Evolutionary conservation across 2,888 invertebrate species (phyloP).

Genomic region (Cantharis flavilabris): DNA sequence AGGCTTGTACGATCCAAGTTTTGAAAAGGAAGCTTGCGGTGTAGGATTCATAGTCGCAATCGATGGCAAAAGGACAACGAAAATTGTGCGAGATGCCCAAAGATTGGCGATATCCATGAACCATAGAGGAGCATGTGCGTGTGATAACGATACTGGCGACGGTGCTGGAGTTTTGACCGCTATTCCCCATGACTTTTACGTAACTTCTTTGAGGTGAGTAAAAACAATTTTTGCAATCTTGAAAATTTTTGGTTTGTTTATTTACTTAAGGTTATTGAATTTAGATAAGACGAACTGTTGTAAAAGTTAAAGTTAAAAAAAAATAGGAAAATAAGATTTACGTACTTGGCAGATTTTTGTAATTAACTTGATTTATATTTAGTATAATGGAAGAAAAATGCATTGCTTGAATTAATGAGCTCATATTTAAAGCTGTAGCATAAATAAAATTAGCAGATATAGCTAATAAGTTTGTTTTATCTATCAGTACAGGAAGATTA

Average conservation of each 20-base stretch:
- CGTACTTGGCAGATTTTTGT: neutral
- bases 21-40: constrained; percentile 97
- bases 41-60: constrained; percentile 99
- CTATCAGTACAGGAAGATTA: neutral
- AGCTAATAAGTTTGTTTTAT: neutral
- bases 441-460: neutral
- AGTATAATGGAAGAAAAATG: neutral
- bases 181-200: constrained; percentile 94
- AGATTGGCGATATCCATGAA: constrained; percentile 96
- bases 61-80: constrained; percentile 91
- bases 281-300: neutral
- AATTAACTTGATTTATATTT: neutral
- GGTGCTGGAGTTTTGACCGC: constrained; percentile 97
- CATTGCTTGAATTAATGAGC: neutral
- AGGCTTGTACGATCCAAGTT: constrained; percentile 94
- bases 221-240: neutral
- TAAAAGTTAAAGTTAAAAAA: too few relatives aligned
- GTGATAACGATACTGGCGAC: constrained; percentile 99
- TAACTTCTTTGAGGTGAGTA: constrained; percentile 76
- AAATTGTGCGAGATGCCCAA: constrained; percentile 96
- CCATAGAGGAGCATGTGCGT: constrained; percentile 98
- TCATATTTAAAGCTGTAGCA: neutral
- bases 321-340: neutral
- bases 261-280: neutral
- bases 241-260: neutral